Base-by-base conservation (phyloP, 2,797 vertebrate genomes). In the Sebastolobus altivelis region DNA sequence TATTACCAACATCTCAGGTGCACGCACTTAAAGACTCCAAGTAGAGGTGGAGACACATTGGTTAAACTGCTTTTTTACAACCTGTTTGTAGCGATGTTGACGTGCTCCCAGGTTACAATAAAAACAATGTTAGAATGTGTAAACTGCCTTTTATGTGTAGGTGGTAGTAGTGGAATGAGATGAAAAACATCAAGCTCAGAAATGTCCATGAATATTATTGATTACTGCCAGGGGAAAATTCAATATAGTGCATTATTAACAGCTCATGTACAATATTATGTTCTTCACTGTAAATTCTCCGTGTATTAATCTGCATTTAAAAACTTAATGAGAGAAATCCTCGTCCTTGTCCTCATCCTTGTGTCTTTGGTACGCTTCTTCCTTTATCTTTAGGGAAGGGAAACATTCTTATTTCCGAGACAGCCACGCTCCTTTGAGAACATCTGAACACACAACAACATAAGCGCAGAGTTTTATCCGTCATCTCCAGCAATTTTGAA, bases 401-500 rank as follows among this genome's bases (percentile, higher is more conserved):
- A 79, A 58, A 31, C 40, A 61, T 59, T 63, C 22, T 46, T 49
- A 43, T 79, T 77, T 68, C 33, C 16, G 2, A 77, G 58, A 79
- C 62, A 77, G 40, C 49, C n/a, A 7, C 5, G 31, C 27, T 80
- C 75, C 52, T 74, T 40, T 40, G 55, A 85, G 60, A 66, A 62
- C 40, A 62, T n/a, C 10, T 55, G 37, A 81, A 38, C 49, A 54
- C 65, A 62, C 37, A 77, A 38, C 55, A 75, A 75, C 61, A 83
- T n/a, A 10, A 70, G 38, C 67, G n/a, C 31, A 5, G 31, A 31
- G 60, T 71, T 73, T 81, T 65, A 84, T 65, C 78, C 10, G 14
- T 59, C 59, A 38, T 71, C 52, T 71, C 22, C 18, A 38, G 49
- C 68, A 65, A 74, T 75, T 31, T 68, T 76, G 31, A 84, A 71